These are phyloP conservation scores for Talpa occidentalis DNA, from an alignment of 2,113 vertebrate species.

Conservation along the genomic window DNA sequence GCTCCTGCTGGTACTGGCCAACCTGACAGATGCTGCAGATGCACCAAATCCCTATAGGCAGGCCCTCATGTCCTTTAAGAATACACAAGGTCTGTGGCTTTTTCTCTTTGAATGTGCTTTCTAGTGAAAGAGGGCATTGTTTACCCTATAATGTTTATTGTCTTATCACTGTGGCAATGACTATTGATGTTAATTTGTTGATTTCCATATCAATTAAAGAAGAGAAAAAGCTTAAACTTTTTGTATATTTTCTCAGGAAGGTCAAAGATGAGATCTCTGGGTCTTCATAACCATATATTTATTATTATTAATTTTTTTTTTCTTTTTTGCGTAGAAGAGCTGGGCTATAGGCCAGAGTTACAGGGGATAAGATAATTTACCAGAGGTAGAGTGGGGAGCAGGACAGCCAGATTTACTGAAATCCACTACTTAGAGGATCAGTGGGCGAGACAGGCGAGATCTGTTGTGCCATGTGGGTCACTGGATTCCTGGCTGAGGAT, in stretches of 20 bases:
- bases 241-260: background rate
- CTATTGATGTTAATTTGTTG: background rate
- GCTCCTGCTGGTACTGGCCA: constrained; percentile 94
- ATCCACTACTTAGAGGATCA: too few species aligned
- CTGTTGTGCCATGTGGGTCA: too few species aligned
- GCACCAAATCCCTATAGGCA: constrained; percentile 95
- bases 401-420: too few species aligned
- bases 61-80: constrained; percentile 96
- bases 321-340: too few species aligned
- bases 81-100: constrained; percentile 94
- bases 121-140: background rate
- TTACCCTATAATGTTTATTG: background rate
- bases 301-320: too few species aligned
- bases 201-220: background rate
- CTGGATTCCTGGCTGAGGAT: too few species aligned
- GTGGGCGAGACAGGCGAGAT: too few species aligned
- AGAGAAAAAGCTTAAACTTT: background rate
- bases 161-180: background rate
- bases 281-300: background rate
- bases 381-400: too few species aligned
- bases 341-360: too few species aligned
- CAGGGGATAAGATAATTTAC: too few species aligned
- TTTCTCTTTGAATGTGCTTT: background rate
- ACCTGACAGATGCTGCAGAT: constrained; percentile 94
- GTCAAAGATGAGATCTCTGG: background rate